Evolutionary conservation across 2,113 vertebrate species (phyloP).

Genomic region (Hassar affinis): DNA sequence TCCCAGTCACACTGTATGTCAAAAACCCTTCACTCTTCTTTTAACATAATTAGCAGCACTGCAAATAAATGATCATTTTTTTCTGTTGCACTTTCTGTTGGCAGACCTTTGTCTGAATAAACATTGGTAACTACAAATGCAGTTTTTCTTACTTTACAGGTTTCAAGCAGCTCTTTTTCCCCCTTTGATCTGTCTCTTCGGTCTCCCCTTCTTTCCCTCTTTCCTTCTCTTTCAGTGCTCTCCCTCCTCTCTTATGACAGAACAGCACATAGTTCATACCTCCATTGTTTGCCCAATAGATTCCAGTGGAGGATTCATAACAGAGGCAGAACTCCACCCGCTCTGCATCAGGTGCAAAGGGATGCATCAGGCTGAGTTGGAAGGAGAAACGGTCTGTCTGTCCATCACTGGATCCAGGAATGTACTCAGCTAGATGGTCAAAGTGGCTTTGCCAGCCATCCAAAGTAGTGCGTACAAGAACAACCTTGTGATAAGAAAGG

Average conservation of each 20-base stretch:
- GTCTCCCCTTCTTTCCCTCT: constrained; percentile 27
- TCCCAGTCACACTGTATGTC: neutral
- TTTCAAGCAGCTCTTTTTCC: constrained; percentile 90
- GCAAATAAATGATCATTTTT: neutral
- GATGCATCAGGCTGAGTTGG: constrained; percentile 80
- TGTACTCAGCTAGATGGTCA: constrained; percentile 85
- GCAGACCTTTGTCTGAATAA: neutral
- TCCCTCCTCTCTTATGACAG: constrained; percentile 80
- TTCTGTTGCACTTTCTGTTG: neutral
- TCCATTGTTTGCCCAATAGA: constrained; percentile 91
- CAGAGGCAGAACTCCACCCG: constrained; percentile 91
- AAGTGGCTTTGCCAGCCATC: constrained; percentile 86
- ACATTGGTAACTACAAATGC: constrained; percentile 19
- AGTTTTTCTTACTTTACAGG: constrained; percentile 77
- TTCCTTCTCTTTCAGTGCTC: constrained; percentile 58
- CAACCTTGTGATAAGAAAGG: constrained; percentile 83
- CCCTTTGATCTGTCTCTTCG: constrained; percentile 70
- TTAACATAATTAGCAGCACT: constrained; percentile 3
- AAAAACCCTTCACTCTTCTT: neutral
- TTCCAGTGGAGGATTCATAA: constrained; percentile 83
- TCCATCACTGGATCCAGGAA: constrained; percentile 86
- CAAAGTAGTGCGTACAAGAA: constrained; percentile 82
- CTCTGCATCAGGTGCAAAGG: constrained; percentile 76
- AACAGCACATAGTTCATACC: constrained; percentile 85
- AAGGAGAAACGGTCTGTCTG: constrained; percentile 90